These are phyloP conservation scores for Camelus dromedarius DNA, from an alignment of 2,113 vertebrate genomes.

Conservation along the genomic window DNA sequence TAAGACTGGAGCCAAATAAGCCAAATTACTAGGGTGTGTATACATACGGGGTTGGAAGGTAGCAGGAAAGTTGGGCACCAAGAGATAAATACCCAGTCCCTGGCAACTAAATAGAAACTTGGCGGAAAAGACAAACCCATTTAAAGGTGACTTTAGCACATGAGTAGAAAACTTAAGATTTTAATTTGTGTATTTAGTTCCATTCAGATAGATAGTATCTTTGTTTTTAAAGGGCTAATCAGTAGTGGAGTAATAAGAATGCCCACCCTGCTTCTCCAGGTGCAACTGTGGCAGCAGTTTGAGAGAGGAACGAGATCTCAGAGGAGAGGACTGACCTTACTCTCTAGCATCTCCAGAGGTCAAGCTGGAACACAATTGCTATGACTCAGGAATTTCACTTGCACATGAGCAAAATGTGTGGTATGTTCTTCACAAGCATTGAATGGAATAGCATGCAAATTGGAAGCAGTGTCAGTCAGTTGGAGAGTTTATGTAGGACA, in stretches of 20 bases:
- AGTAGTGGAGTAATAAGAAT: not conserved
- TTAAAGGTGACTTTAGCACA: constrained; percentile 11
- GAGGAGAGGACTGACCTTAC: not conserved
- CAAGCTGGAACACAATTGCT: not conserved
- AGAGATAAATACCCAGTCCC: not conserved
- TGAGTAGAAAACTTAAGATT: not conserved
- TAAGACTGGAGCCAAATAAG: not conserved
- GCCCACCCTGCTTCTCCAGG: not conserved
- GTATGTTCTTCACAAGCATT: not conserved
- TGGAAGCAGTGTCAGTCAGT: not conserved
- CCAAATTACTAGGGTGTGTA: not conserved
- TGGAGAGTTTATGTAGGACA: not conserved
- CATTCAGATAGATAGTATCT: not conserved
- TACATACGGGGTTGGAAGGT: no score
- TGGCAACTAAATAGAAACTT: constrained; percentile 20
- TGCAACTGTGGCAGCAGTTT: not conserved
- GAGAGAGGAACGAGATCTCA: not conserved
- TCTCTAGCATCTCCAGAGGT: no score
- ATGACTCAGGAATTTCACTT: not conserved
- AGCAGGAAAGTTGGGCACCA: not conserved
- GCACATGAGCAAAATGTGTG: not conserved
- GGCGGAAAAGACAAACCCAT: not conserved
- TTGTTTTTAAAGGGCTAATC: not conserved
- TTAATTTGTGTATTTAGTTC: constrained; percentile 36
- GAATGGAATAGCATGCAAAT: not conserved